Evolutionary conservation across 2,797 vertebrate genomes (phyloP).

Genomic region (Pseudochaenichthys georgianus): DNA sequence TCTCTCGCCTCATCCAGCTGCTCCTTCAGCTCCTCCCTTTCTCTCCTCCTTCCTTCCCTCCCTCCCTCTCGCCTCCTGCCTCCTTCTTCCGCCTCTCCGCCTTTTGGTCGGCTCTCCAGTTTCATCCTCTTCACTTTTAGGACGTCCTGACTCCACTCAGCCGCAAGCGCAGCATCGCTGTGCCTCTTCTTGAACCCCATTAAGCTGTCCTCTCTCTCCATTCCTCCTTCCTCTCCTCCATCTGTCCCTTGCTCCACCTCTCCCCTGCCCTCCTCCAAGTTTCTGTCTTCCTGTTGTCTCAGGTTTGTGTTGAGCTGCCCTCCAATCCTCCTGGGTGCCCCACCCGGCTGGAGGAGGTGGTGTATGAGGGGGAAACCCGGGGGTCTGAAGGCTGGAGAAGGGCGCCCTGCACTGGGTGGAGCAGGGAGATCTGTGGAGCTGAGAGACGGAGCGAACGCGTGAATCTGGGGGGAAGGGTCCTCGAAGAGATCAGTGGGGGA

Average conservation of each 20-base stretch:
- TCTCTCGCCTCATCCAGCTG: slow-evolving; percentile 86
- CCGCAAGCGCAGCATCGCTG: slow-evolving; percentile 34
- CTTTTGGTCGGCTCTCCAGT: slow-evolving; percentile 69
- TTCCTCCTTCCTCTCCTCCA: slow-evolving; percentile 48
- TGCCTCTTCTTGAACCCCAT: slow-evolving; percentile 68
- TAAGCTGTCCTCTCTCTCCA: slow-evolving; percentile 49
- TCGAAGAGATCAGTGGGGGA: slow-evolving; percentile 81
- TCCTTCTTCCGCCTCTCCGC: slow-evolving; percentile 48
- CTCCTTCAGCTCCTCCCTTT: slow-evolving; percentile 85
- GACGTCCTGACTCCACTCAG: slow-evolving; percentile 77
- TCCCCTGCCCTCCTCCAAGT: slow-evolving; percentile 57
- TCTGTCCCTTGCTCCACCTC: slow-evolving; percentile 45
- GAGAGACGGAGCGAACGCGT: slow-evolving; percentile 70
- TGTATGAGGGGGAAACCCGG: slow-evolving; percentile 82
- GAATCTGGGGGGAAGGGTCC: slow-evolving; percentile 76
- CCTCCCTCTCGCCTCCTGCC: slow-evolving; percentile 65
- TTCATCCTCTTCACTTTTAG: slow-evolving; percentile 81
- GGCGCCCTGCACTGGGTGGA: slow-evolving; percentile 55
- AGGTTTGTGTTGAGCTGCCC: slow-evolving; percentile 67
- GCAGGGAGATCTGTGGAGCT: slow-evolving; percentile 69
- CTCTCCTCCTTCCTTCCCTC: slow-evolving; percentile 78
- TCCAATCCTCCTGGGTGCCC: slow-evolving; percentile 69
- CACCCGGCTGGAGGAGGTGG: slow-evolving; percentile 80
- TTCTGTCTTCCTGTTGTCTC: slow-evolving; percentile 55
- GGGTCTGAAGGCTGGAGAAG: slow-evolving; percentile 67